phyloP scores from a whole-genome alignment of 2,113 vertebrate genomes.

The Thalassarche chlororhynchos region DNA sequence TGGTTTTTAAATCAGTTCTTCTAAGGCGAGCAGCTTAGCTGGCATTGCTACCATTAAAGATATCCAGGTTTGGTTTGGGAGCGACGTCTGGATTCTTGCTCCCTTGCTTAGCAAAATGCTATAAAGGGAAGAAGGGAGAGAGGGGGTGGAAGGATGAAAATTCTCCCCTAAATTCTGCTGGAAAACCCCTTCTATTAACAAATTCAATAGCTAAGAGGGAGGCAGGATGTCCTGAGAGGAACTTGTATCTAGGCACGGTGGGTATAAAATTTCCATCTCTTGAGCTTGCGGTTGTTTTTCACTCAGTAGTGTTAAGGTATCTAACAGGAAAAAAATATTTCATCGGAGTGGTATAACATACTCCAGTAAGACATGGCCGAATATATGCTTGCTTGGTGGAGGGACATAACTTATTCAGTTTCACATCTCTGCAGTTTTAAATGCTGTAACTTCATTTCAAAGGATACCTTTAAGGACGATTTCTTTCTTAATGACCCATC shows the following conservation, averaged over 20 bases:
- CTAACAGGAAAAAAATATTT: not conserved
- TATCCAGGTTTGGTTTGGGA: not conserved
- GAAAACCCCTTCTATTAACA: not conserved
- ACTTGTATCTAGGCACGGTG: not conserved
- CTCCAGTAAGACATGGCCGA: accelerated
- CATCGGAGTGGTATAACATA: accelerated
- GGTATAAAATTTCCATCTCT: not conserved
- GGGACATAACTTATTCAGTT: accelerated
- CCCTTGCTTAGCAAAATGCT: not conserved
- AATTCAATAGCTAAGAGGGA: not conserved
- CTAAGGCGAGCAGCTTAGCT: not conserved
- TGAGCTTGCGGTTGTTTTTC: not conserved
- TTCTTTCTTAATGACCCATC: not conserved
- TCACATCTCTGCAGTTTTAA: not conserved
- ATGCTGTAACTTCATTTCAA: not conserved
- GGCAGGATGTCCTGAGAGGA: not conserved
- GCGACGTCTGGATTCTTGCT: not conserved
- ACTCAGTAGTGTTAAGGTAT: accelerated
- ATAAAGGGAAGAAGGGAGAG: not conserved
- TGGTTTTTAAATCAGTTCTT: not conserved
- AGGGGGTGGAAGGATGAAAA: not conserved
- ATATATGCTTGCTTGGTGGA: accelerated
- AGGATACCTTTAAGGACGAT: not conserved
- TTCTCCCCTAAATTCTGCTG: not conserved
- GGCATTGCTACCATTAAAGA: not conserved